Percentiles rank a stretch among this genome's conserved stretches.
phyloP scores from a whole-genome alignment of 2,888 invertebrate genomes.

The Campoletis raptor region DNA sequence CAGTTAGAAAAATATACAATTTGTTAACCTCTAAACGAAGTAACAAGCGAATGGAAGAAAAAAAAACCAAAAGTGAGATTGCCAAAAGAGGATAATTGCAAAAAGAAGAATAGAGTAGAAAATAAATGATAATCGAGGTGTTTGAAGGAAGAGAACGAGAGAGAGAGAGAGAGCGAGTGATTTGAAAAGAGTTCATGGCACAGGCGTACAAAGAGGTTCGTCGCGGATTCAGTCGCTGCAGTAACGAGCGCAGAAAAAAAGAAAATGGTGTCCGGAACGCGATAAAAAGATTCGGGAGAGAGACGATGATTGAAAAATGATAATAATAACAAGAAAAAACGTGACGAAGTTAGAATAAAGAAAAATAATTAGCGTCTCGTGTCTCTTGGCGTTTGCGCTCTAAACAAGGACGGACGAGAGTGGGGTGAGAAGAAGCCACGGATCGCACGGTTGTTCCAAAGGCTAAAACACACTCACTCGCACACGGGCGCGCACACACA shows the following conservation, averaged over 20 bases:
- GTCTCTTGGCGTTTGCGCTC: constrained; percentile 57
- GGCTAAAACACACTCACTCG: constrained; percentile 24
- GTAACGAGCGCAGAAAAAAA: neutral
- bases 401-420: constrained; percentile 68
- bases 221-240: neutral
- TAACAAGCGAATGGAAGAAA: constrained; percentile 69
- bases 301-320: neutral
- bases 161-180: constrained; percentile 2
- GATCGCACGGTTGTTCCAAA: constrained; percentile 58
- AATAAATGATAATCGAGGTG: neutral
- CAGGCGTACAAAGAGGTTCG: neutral
- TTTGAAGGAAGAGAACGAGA: neutral
- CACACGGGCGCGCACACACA: neutral
- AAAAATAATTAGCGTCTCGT: constrained; percentile 44
- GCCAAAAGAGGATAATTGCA: neutral
- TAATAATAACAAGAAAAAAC: neutral
- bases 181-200: constrained; percentile 6
- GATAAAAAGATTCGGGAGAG: neutral
- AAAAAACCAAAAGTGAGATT: constrained; percentile 21
- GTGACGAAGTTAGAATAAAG: neutral
- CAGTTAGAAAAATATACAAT: constrained; percentile 80
- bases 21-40: constrained; percentile 76
- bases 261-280: neutral
- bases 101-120: neutral
- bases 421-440: constrained; percentile 53